Evolutionary conservation across 2,888 invertebrate species (phyloP), one percentile per base, ranked within the genome.

Genomic region (Apoda limacodes): DNA sequence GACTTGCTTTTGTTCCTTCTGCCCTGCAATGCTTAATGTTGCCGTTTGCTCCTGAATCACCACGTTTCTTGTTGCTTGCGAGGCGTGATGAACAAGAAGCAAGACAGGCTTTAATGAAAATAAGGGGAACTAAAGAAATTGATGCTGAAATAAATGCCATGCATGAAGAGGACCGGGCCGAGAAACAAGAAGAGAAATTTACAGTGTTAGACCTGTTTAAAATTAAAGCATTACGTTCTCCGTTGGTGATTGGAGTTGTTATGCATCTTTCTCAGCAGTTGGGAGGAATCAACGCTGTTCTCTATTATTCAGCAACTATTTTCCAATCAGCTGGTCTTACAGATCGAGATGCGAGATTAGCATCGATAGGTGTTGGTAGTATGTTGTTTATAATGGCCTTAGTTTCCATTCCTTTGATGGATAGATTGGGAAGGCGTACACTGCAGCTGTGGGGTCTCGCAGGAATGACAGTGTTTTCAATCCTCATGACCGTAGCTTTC

Each of bases 391-490:
- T 85, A 27, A 89, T 89, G 89, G 89, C 90, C 3, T 59, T 90
- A n/a, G 84, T 89, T 4, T 87, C 89, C 5, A 87, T 90, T 37
- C 88, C 88, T n/a, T 57, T 90, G 43, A 89, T 90, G 85, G 90
- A 90, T 55, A 75, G 86, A 10, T 75, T 87, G 22, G 90, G 90
- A 7, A 69, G 90, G 37, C 80, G 89, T 28, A 88, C 88, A 1
- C 68, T 90, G 26, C 89, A 89, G 56, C 72, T 90, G 13, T 81
- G 81, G 28, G 90, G 90, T 25, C 82, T 90, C 2, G 87, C 82
- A 4, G 89, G 89, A 27, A 90, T 89, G 89, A 85, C 88, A 32
- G 67, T 88, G 26, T 87, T 86, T 62, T 88, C 88, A 30, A 82
- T 89, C 37, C 82, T 89, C 40, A 87, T 89, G 76, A 89, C 89